Evolutionary conservation across 1,140 invertebrate species (phyloP).

Genomic region (Antheraea pernyi): DNA sequence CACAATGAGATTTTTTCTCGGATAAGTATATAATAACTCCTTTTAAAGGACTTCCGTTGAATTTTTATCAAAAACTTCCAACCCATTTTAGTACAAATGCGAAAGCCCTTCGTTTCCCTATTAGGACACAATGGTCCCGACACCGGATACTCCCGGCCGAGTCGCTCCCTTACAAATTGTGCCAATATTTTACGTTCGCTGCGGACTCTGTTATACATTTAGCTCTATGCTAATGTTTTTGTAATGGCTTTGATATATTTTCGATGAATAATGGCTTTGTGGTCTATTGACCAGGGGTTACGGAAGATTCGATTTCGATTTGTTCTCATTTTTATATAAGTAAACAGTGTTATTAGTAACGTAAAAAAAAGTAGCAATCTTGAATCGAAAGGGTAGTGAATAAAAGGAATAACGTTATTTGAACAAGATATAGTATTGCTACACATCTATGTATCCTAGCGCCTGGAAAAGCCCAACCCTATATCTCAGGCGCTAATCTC

Average conservation of each 20-base stretch:
- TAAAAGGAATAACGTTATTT: too few species aligned
- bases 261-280: not conserved
- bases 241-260: conserved; percentile 5
- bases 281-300: not conserved
- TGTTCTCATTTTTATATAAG: not conserved
- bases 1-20: too few species aligned
- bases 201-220: conserved; percentile 1
- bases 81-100: conserved; percentile 1
- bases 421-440: too few species aligned
- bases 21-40: not conserved
- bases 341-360: not conserved
- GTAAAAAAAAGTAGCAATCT: too few species aligned
- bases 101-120: not conserved
- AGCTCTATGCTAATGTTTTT: not conserved
- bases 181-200: not conserved
- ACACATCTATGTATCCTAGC: too few species aligned
- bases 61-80: conserved; percentile 4
- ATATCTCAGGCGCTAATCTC: too few species aligned
- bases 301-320: not conserved
- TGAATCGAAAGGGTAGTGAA: too few species aligned
- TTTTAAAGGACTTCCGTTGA: not conserved
- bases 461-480: too few species aligned
- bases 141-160: not conserved
- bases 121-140: not conserved
- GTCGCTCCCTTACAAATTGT: not conserved